Evolutionary conservation across 2,797 vertebrate genomes (phyloP), one percentile per base, ranked within the genome.

Genomic region (Lophura swinhoii): DNA sequence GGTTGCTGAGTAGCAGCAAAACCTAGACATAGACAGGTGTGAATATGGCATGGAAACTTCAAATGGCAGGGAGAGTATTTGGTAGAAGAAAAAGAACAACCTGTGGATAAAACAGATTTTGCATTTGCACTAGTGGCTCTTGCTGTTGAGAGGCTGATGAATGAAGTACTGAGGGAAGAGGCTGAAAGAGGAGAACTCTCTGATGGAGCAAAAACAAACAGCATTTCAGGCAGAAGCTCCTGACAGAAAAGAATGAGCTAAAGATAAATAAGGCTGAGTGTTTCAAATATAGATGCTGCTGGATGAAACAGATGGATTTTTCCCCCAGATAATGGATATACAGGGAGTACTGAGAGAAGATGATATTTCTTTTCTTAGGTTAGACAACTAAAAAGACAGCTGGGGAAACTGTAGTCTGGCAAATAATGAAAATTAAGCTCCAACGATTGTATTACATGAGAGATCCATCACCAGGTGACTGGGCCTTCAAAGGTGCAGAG

Each of bases 201-300:
- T 86, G 67, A 84, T 67, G 43, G 70, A 86, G 80, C 28, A 78
- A 88, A 94, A 90, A 51, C 73, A 92, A 94, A 87, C 16, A 70
- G 28, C 1, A 1, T 85, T 88, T 74, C 72, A 92, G 59, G 73
- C 59, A 94, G 88, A 81, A 95, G 90, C 70, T 89, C 60, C 71
- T 93, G 83, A 86, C 70, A 92, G 85, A 86, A 80, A 96, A 86
- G 76, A 78, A 94, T 67, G 77, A 88, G 51, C 48, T 79, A 15
- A 51, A 84, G 85, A 75, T 88, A 92, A 92, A 70, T 70, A 76
- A 78, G 56, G 76, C 59, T 75, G 82, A 87, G 87, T 81, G 83
- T 92, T 93, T 94, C 96, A 90, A 92, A 95, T 92, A 91, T 49
- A 94, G 93, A 94, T 93, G 90, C 53, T 56, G 71, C 63, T 79